Conservation (phyloP, 2,113 vertebrate genomes). For the Eubucco bourcierii region DNA sequence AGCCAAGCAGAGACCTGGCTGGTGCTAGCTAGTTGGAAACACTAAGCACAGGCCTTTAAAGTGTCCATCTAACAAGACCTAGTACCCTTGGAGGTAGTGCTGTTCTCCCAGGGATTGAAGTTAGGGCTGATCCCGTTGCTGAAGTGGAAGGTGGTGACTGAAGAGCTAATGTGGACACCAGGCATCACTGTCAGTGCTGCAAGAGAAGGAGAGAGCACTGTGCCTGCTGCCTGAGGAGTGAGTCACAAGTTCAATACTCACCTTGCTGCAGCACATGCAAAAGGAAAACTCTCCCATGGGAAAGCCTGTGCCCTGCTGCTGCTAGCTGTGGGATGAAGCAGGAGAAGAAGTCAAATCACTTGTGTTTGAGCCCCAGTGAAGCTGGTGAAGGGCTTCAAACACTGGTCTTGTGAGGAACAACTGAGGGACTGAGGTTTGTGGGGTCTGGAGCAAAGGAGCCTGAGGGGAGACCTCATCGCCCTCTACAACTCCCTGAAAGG, state of each 20-base stretch:
- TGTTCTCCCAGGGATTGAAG: not conserved
- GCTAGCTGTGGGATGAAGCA: not conserved
- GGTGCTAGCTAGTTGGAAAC: not conserved
- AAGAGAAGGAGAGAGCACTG: not conserved
- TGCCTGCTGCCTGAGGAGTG: not conserved
- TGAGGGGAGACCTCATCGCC: no score
- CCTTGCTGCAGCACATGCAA: not conserved
- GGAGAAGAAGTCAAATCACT: not conserved
- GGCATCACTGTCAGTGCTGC: accelerated
- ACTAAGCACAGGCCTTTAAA: not conserved
- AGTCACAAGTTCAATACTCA: not conserved
- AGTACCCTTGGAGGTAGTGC: accelerated
- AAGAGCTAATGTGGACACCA: accelerated
- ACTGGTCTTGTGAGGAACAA: no score
- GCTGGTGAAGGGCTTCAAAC: no score
- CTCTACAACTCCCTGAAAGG: no score
- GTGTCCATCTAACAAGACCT: accelerated
- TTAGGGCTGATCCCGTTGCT: not conserved
- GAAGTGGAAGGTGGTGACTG: not conserved
- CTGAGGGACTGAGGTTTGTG: no score
- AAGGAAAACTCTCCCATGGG: not conserved
- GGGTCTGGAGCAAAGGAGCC: no score
- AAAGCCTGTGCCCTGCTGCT: accelerated
- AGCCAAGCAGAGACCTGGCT: not conserved
- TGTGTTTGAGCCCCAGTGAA: no score